These are phyloP conservation scores for Anolis sagrei DNA, from an alignment of 2,113 vertebrate genomes.

Conservation along the genomic window DNA sequence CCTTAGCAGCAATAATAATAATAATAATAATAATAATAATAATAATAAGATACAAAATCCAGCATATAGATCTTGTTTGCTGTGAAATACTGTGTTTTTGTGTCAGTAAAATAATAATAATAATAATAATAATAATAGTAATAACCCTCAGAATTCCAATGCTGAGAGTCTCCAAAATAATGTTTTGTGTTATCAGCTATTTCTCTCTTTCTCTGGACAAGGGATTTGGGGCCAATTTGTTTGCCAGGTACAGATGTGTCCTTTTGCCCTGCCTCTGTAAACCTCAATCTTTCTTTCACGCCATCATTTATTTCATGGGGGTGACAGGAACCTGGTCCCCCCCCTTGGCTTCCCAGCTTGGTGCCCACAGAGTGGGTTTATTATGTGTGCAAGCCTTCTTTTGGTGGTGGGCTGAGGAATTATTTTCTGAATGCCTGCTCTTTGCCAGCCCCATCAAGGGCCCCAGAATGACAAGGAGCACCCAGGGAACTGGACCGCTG, in stretches of 20 bases:
- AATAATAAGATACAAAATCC: no score
- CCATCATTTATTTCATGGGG: neutral
- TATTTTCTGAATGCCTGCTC: neutral
- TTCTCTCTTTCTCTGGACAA: neutral
- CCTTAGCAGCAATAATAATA: no score
- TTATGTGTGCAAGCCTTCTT: neutral
- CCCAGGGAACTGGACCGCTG: conserved; percentile 30
- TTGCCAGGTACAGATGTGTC: neutral
- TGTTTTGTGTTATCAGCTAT: neutral
- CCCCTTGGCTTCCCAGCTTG: neutral
- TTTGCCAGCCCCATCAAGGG: conserved; percentile 8
- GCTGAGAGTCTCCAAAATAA: neutral
- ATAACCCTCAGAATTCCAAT: neutral
- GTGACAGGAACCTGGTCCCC: neutral
- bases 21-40: no score
- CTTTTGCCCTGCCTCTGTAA: neutral
- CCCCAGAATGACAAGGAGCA: conserved; percentile 28
- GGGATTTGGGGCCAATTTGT: neutral
- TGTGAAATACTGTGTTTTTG: no score
- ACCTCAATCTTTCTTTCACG: neutral
- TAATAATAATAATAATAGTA: no score
- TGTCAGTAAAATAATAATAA: no score
- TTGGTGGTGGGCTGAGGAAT: neutral
- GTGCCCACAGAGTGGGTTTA: neutral
- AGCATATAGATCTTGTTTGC: no score